Evolutionary conservation across 2,113 vertebrate genomes (phyloP).

Genomic region (Acanthisitta chloris): DNA sequence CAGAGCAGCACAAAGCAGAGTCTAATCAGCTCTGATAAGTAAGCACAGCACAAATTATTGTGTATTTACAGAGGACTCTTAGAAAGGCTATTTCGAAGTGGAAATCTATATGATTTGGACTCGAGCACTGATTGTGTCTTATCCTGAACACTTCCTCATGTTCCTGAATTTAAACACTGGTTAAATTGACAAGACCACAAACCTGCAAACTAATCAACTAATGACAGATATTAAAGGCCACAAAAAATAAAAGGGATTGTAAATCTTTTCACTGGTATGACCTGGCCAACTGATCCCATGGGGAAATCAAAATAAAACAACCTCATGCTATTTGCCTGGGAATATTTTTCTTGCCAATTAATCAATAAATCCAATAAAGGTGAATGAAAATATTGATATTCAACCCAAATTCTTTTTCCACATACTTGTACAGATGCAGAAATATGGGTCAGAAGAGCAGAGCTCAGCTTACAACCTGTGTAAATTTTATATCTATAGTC

Average conservation of each 20-base stretch:
- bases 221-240: conserved; percentile 38
- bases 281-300: neutral
- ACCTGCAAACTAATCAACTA: neutral
- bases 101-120: neutral
- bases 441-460: neutral
- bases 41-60: neutral
- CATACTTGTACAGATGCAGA: neutral
- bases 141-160: neutral
- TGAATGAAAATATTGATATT: neutral
- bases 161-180: neutral
- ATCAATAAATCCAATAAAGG: neutral
- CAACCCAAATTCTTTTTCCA: neutral
- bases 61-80: neutral
- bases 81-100: neutral
- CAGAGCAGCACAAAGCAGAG: neutral
- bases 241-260: neutral
- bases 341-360: neutral
- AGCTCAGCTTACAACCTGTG: neutral
- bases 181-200: neutral
- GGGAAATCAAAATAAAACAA: neutral
- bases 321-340: neutral
- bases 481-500: neutral
- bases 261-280: neutral
- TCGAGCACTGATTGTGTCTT: neutral
- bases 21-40: neutral